These are phyloP conservation scores for Steinernema feltiae DNA, from an alignment of 1,140 invertebrate genomes.

Conservation along the genomic window DNA sequence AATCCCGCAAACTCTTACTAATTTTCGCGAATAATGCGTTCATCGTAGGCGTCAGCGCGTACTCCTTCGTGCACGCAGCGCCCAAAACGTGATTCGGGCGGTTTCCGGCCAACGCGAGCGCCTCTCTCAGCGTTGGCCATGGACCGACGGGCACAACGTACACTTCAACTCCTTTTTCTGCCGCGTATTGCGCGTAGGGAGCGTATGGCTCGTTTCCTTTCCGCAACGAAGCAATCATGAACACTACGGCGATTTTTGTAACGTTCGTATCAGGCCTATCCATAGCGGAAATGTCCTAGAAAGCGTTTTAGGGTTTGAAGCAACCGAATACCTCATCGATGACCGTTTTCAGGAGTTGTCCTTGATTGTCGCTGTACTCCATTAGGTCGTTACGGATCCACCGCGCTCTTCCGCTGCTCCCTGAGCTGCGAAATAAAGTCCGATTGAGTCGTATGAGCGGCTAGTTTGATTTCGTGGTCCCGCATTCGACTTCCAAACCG, in stretches of 20 bases:
- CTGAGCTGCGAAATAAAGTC: neutral
- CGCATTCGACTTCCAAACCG: constrained; percentile 11
- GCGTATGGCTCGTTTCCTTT: neutral
- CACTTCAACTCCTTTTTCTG: neutral
- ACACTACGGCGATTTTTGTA: neutral
- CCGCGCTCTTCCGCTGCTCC: neutral
- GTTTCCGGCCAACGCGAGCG: neutral
- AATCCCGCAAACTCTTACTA: neutral
- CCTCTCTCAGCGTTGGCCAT: neutral
- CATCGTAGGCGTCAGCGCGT: neutral
- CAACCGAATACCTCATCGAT: neutral
- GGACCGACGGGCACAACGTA: neutral
- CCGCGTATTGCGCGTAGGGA: neutral
- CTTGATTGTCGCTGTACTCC: neutral
- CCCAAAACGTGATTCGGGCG: neutral
- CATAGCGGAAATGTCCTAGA: neutral
- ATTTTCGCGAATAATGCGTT: neutral
- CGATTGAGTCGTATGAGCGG: neutral
- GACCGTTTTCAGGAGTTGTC: neutral
- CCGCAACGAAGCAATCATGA: neutral
- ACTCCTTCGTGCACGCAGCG: neutral
- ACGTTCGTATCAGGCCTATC: neutral
- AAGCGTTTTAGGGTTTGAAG: neutral
- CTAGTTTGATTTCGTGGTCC: neutral
- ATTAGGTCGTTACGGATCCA: neutral